A percentile compares a stretch with the other conserved stretches of the same genome.
Conservation (phyloP, 2,797 vertebrate genomes). For the Botia kubotai region DNA sequence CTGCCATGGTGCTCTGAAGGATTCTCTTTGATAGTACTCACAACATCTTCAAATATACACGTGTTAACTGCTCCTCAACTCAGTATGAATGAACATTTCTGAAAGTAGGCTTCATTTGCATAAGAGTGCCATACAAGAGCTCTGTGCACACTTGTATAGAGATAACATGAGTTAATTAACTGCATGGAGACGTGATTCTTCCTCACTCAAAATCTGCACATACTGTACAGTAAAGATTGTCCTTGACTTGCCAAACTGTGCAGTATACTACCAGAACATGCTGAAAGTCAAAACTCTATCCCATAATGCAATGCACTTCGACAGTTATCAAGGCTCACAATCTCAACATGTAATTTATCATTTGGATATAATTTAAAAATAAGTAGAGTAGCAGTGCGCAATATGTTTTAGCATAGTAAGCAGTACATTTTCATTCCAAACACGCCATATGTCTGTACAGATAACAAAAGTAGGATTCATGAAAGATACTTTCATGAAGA, state of each 20-base stretch:
- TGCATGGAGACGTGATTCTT: slow-evolving; percentile 27
- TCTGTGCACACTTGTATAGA: background rate
- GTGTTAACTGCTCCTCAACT: slow-evolving; percentile 20
- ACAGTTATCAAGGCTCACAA: background rate
- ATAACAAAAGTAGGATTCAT: background rate
- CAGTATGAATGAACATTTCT: slow-evolving; percentile 56
- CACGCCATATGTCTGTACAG: background rate
- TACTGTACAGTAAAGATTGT: background rate
- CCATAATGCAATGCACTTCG: background rate
- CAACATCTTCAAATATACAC: slow-evolving; percentile 3
- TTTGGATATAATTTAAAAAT: background rate
- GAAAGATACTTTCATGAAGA: background rate
- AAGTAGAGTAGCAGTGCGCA: background rate
- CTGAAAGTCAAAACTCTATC: too few species aligned
- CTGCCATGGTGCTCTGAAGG: slow-evolving; percentile 6
- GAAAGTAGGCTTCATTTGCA: slow-evolving; percentile 61
- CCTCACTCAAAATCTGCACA: background rate
- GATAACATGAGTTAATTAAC: slow-evolving; percentile 47
- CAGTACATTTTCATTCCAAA: background rate
- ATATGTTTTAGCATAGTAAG: background rate
- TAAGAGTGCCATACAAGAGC: slow-evolving; percentile 29
- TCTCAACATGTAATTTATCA: background rate
- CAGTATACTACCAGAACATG: background rate
- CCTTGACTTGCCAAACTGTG: background rate
- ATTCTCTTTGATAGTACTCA: slow-evolving; percentile 31